phyloP scores from a whole-genome alignment of 37 sponge, comb jelly and placozoan species.

The Petrosia ficiformis region DNA sequence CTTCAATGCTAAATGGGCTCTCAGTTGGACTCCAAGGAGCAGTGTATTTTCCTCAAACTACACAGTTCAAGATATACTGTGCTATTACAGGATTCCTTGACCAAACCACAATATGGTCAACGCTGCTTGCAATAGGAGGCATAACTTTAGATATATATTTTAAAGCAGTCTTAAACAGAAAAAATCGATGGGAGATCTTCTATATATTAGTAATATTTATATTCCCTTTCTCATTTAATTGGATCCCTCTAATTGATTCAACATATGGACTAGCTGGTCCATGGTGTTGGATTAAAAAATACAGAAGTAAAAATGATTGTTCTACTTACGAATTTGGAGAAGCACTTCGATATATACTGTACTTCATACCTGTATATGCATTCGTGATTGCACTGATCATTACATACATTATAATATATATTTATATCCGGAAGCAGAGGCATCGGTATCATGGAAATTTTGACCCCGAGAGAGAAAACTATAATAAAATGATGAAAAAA shows the following conservation, averaged over 20 bases:
- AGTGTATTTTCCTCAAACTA: slow-evolving; percentile 15
- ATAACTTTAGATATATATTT: slow-evolving; percentile 43
- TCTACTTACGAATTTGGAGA: slow-evolving; percentile 2
- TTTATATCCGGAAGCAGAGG: background rate
- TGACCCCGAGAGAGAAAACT: slow-evolving; percentile 4
- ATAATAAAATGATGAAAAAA: slow-evolving; percentile 17
- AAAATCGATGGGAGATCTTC: slow-evolving; percentile 10
- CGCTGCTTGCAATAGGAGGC: slow-evolving; percentile 25
- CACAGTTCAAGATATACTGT: slow-evolving; percentile 15
- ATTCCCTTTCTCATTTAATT: slow-evolving; percentile 45
- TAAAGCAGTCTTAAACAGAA: slow-evolving; percentile 17
- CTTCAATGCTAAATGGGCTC: slow-evolving; percentile 35
- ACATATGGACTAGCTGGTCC: slow-evolving; percentile 62
- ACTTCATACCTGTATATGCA: slow-evolving; percentile 42
- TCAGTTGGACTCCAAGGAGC: slow-evolving; percentile 12
- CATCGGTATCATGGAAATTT: slow-evolving; percentile 23
- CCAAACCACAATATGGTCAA: slow-evolving; percentile 39
- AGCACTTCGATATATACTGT: slow-evolving; percentile 14
- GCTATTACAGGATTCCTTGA: slow-evolving; percentile 21
- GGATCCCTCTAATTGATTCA: slow-evolving; percentile 56
- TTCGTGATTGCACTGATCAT: slow-evolving; percentile 16
- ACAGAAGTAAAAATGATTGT: slow-evolving; percentile 27
- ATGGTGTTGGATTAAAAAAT: slow-evolving; percentile 70
- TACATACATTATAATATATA: slow-evolving; percentile 18
- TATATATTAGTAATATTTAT: slow-evolving; percentile 36